These are phyloP conservation scores for Euwallacea fornicatus DNA, from an alignment of 1,140 invertebrate genomes.

Conservation along the genomic window DNA sequence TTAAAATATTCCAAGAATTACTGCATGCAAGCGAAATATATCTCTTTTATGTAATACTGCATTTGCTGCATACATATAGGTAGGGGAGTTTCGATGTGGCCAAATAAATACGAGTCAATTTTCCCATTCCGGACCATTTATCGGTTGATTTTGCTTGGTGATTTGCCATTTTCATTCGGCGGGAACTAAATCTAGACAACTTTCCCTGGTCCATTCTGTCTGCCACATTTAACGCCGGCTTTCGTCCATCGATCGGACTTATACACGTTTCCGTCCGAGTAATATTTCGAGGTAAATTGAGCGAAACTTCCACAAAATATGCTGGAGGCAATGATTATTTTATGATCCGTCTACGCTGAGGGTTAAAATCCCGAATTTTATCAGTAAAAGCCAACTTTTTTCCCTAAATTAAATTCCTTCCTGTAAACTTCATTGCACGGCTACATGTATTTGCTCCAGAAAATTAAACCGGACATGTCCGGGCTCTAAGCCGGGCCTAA, in stretches of 20 bases:
- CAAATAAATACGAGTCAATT: no score
- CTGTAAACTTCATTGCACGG: no score
- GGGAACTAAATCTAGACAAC: constrained; percentile 13
- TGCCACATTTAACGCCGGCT: constrained; percentile 30
- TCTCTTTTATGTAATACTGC: no score
- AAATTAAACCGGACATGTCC: constrained; percentile 22
- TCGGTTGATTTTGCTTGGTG: neutral
- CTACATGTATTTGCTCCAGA: constrained; percentile 13
- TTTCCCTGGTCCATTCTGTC: constrained; percentile 26
- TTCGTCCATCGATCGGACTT: constrained; percentile 24
- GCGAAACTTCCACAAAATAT: constrained; percentile 34
- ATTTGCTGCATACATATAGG: no score
- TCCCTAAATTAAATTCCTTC: no score
- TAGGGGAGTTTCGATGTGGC: no score
- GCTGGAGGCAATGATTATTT: constrained; percentile 31
- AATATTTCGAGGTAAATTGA: constrained; percentile 33
- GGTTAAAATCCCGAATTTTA: constrained; percentile 9
- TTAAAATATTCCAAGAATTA: no score
- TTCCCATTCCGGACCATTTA: neutral
- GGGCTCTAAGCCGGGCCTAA: constrained; percentile 17
- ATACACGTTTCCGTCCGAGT: constrained; percentile 28
- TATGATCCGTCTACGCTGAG: constrained; percentile 24
- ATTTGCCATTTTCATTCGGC: constrained; percentile 9
- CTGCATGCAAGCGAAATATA: no score
- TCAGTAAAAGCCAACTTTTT: no score